phyloP scores from a whole-genome alignment of 2,797 vertebrate genomes.

The Rhyacichthys aspro region DNA sequence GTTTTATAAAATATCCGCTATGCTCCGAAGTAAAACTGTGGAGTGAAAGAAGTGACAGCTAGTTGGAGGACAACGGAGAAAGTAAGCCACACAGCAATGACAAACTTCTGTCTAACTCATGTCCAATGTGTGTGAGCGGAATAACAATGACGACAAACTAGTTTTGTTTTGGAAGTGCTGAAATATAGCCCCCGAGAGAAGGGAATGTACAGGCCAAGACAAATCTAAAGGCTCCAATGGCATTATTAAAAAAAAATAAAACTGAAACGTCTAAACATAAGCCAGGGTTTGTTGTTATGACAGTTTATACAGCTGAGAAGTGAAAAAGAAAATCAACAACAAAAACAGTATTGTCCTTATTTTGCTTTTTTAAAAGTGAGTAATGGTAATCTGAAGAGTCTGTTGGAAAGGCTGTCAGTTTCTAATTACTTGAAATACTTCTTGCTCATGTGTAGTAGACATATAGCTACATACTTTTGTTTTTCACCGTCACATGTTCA shows the following conservation, averaged over 20 bases:
- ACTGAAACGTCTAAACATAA: too few species aligned
- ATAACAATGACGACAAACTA: constrained; percentile 9
- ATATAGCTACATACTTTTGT: background rate
- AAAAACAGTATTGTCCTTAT: too few species aligned
- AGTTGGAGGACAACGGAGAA: background rate
- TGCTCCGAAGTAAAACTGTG: background rate
- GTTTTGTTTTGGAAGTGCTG: constrained; percentile 1
- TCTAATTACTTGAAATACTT: background rate
- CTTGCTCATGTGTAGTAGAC: background rate
- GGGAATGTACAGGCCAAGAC: background rate
- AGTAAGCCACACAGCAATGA: constrained; percentile 12
- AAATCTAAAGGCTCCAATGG: background rate
- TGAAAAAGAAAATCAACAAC: too few species aligned
- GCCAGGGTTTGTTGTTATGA: too few species aligned
- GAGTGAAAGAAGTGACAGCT: constrained; percentile 11
- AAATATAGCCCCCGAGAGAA: background rate
- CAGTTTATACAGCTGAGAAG: too few species aligned
- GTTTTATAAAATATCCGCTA: background rate
- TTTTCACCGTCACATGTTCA: background rate
- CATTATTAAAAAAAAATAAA: too few species aligned
- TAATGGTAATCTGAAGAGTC: too few species aligned
- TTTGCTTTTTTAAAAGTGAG: too few species aligned
- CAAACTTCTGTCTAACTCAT: constrained; percentile 8
- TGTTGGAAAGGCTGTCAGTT: too few species aligned
- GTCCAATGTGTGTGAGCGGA: constrained; percentile 7